Percentiles rank a stretch among this genome's conserved stretches.
These are phyloP conservation scores for Chrysotoxum bicinctum DNA, from an alignment of 2,888 invertebrate genomes.

Conservation along the genomic window DNA sequence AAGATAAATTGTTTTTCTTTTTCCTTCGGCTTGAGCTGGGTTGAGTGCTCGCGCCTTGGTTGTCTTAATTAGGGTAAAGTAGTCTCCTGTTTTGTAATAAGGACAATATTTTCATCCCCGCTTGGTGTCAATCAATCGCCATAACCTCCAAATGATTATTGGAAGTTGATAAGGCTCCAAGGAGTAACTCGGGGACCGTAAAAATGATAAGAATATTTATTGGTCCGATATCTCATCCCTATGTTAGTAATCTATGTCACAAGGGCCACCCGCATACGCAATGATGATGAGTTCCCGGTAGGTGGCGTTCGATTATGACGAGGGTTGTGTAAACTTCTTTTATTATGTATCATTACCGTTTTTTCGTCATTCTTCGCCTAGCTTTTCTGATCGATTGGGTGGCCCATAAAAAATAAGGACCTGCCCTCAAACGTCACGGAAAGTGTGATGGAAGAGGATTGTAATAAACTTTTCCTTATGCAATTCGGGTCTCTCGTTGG, in stretches of 20 bases:
- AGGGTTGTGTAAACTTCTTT: slow-evolving; percentile 30
- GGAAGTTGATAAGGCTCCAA: slow-evolving; percentile 46
- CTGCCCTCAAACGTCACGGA: slow-evolving; percentile 10
- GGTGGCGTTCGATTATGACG: slow-evolving; percentile 2
- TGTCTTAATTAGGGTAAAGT: slow-evolving; percentile 49
- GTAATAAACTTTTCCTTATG: slow-evolving; percentile 22
- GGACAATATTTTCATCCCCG: slow-evolving; percentile 6
- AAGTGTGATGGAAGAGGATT: slow-evolving; percentile 26
- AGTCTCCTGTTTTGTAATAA: neutral
- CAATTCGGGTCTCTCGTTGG: neutral
- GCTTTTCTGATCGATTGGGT: slow-evolving; percentile 61
- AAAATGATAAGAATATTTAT: slow-evolving; percentile 39
- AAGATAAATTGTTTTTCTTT: slow-evolving; percentile 54
- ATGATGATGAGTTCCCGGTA: slow-evolving; percentile 44
- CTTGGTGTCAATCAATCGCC: slow-evolving; percentile 57
- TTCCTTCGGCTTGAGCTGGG: neutral
- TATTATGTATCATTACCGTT: slow-evolving; percentile 57
- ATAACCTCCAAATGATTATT: slow-evolving; percentile 47
- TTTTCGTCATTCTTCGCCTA: neutral
- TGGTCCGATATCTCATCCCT: slow-evolving; percentile 12
- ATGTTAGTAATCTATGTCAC: slow-evolving; percentile 19
- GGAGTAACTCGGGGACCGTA: slow-evolving; percentile 10
- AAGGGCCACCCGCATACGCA: slow-evolving; percentile 6
- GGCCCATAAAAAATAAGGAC: slow-evolving; percentile 52
- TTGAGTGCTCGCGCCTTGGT: slow-evolving; percentile 32